Evolutionary conservation across 2,797 vertebrate species (phyloP).

Genomic region (Onychomys torridus): DNA sequence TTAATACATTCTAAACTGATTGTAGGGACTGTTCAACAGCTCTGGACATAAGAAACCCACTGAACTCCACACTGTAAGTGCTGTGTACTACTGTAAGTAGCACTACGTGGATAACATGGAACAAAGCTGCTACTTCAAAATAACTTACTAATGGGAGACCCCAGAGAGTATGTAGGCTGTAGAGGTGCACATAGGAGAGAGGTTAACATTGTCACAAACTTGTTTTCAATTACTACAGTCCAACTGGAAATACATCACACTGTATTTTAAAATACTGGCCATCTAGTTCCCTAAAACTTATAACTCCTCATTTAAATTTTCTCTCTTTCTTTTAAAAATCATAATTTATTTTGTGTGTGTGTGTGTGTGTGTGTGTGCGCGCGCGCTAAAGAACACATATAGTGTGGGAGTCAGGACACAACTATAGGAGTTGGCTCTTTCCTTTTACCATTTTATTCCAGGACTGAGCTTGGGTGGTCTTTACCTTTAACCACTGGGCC

Average conservation of each 20-base stretch:
- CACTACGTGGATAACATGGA: not conserved
- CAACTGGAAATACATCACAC: not conserved
- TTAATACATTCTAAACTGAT: conserved; percentile 15
- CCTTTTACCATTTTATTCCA: not conserved
- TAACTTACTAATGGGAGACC: not conserved
- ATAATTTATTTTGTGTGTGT: not conserved
- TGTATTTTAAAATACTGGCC: not conserved
- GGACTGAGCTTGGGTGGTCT: not conserved
- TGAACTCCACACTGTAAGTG: not conserved
- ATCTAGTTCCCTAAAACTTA: conserved; percentile 23
- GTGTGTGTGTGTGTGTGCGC: not conserved
- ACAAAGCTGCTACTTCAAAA: conserved; percentile 46
- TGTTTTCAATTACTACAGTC: not conserved
- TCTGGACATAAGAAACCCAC: not conserved
- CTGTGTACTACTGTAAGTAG: no score
- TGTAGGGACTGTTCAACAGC: not conserved
- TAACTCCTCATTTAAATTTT: not conserved
- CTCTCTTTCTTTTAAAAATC: conserved; percentile 54
- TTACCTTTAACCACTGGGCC: not conserved
- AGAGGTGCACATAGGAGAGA: not conserved
- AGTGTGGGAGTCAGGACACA: not conserved
- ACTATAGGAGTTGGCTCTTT: not conserved
- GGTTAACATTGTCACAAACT: not conserved
- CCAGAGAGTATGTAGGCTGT: not conserved
- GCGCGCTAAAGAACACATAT: not conserved